These are phyloP conservation scores for Mimachlamys varia DNA, from an alignment of 2,888 invertebrate species.

Conservation along the genomic window DNA sequence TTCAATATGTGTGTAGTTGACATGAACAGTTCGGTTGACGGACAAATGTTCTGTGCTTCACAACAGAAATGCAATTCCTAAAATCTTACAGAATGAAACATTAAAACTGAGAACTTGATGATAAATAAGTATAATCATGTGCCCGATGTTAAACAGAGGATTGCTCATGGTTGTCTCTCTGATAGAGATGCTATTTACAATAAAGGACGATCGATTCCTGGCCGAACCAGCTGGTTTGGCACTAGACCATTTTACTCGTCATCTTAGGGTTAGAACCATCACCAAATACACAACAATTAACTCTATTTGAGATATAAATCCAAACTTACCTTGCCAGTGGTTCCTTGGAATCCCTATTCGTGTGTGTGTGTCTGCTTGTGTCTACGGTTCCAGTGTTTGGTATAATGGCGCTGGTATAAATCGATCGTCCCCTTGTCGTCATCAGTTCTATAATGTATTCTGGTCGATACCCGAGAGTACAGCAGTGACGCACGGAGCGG, in stretches of 20 bases:
- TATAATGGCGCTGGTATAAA: neutral
- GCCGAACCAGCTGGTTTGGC: neutral
- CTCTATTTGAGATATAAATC: neutral
- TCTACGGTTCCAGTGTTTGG: neutral
- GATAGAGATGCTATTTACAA: neutral
- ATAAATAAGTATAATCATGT: too few relatives aligned
- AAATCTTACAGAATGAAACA: too few relatives aligned
- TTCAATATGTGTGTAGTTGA: too few relatives aligned
- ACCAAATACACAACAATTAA: neutral
- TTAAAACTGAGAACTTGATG: too few relatives aligned
- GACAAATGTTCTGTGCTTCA: too few relatives aligned
- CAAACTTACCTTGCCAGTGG: neutral
- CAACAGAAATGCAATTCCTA: too few relatives aligned
- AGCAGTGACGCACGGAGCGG: neutral
- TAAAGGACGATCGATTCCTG: neutral
- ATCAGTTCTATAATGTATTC: conserved; percentile 29
- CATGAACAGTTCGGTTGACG: too few relatives aligned
- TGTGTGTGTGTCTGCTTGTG: neutral
- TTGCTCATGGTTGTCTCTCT: neutral
- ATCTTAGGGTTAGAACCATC: neutral
- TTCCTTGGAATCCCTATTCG: neutral
- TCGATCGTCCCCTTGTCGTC: conserved; percentile 32
- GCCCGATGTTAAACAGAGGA: neutral
- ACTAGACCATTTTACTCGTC: neutral
- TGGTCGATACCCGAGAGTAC: neutral